Evolutionary conservation across 1,140 invertebrate genomes (phyloP).

Genomic region (Dinoponera quadriceps): DNA sequence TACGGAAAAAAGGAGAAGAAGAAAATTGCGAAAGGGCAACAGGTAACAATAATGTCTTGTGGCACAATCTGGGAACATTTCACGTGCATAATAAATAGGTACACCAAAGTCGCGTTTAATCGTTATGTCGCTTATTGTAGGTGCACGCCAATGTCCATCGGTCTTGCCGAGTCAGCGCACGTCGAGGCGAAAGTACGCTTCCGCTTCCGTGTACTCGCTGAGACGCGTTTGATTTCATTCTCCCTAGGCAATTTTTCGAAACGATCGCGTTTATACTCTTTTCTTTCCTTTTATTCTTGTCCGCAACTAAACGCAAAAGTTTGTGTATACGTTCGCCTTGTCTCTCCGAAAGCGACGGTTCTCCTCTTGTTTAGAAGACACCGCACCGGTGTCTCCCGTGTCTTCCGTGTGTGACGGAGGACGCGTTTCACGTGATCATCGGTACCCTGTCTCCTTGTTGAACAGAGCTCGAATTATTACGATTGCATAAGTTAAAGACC

Average conservation of each 20-base stretch:
- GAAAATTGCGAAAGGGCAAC: constrained; percentile 66
- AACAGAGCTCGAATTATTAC: constrained; percentile 65
- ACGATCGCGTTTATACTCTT: constrained; percentile 53
- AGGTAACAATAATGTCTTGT: constrained; percentile 81
- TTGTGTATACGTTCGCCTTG: constrained; percentile 30
- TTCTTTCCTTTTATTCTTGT: too few relatives aligned
- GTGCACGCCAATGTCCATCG: constrained; percentile 50
- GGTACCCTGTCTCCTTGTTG: constrained; percentile 71
- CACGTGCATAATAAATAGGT: constrained; percentile 74
- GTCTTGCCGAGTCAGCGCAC: constrained; percentile 44
- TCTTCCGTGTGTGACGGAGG: constrained; percentile 18
- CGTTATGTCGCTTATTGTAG: constrained; percentile 49
- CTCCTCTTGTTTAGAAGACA: constrained; percentile 1
- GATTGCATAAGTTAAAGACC: constrained; percentile 46
- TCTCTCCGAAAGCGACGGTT: constrained; percentile 22
- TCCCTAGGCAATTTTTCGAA: constrained; percentile 71
- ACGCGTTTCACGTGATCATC: constrained; percentile 28
- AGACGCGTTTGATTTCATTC: constrained; percentile 26
- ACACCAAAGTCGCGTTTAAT: constrained; percentile 66
- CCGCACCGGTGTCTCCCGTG: constrained; percentile 21
- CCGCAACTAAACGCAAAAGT: constrained; percentile 47
- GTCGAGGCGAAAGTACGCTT: constrained; percentile 38
- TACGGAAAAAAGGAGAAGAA: background rate
- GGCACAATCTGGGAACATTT: constrained; percentile 79
- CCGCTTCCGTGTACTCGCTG: constrained; percentile 6